Conservation (phyloP, 37 sponge, comb jelly and placozoan species). For the Agelas oroides region DNA sequence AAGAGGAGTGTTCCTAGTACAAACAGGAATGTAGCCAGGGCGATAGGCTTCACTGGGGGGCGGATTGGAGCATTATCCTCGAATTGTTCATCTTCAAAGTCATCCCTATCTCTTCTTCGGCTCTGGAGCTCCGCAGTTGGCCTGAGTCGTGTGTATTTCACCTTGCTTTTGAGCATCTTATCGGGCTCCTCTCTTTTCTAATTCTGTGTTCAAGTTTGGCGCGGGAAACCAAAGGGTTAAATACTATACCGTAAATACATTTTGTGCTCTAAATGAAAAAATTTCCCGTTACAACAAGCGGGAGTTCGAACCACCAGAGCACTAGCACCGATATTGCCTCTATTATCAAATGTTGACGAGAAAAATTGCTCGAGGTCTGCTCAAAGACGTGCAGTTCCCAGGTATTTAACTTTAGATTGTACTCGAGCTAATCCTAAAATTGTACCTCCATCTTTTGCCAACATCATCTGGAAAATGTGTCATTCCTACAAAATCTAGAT, state of each 20-base stretch:
- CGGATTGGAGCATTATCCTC: constrained; percentile 3
- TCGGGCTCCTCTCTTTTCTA: not conserved
- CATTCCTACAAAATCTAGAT: constrained; percentile 20
- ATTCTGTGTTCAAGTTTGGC: too few species aligned
- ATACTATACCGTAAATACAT: too few species aligned
- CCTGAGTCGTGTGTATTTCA: constrained; percentile 20
- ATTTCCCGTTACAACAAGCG: too few species aligned
- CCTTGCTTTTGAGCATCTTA: not conserved
- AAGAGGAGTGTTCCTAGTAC: constrained; percentile 36
- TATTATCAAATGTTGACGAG: too few species aligned
- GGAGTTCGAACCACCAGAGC: too few species aligned
- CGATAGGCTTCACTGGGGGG: constrained; percentile 46
- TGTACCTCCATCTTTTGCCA: not conserved
- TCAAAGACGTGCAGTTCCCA: constrained; percentile 50
- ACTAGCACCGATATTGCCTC: too few species aligned
- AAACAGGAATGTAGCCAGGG: constrained; percentile 45
- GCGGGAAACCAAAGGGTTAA: too few species aligned
- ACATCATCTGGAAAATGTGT: not conserved
- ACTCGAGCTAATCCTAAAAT: too few species aligned
- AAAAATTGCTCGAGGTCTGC: constrained; percentile 26
- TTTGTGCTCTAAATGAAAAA: too few species aligned
- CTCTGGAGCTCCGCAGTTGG: not conserved
- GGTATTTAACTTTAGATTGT: constrained; percentile 21
- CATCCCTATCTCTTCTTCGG: constrained; percentile 15
- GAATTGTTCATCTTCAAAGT: constrained; percentile 42